Evolutionary conservation across 2,797 vertebrate species (phyloP).

Genomic region (Alouatta caraya): DNA sequence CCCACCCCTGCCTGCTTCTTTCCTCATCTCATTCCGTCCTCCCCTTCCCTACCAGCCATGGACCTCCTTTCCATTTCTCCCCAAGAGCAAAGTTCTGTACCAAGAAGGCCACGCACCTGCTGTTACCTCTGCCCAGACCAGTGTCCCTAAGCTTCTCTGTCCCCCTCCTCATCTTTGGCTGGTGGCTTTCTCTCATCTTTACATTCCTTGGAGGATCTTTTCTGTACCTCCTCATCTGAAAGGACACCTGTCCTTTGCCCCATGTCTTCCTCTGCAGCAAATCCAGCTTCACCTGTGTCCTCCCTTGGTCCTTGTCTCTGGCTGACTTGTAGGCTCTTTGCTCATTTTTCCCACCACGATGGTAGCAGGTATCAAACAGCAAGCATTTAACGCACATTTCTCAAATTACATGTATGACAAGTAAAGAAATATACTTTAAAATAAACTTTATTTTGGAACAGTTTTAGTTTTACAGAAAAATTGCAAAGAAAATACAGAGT

Average conservation of each 20-base stretch:
- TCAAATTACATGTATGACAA: background rate
- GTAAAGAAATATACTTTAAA: background rate
- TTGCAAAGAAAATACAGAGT: background rate
- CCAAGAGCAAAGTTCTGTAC: background rate
- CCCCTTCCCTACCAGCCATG: rapidly evolving
- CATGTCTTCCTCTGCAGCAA: background rate
- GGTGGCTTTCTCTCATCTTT: too few species aligned
- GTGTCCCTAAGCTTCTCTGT: rapidly evolving
- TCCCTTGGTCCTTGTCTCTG: background rate
- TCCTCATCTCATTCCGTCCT: background rate
- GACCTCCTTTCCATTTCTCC: too few species aligned
- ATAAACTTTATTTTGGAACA: background rate
- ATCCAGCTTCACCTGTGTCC: background rate
- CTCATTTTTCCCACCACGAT: rapidly evolving
- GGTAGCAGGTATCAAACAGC: too few species aligned
- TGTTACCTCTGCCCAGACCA: background rate
- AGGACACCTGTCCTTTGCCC: background rate
- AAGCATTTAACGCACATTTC: background rate
- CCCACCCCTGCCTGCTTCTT: rapidly evolving
- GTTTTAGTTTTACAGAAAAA: background rate
- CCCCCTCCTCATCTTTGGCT: background rate
- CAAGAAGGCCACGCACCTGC: background rate
- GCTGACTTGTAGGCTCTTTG: background rate
- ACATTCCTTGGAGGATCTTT: background rate
- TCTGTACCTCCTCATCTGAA: background rate